Conservation (phyloP, 2,797 vertebrate species). For the Labeo calbasu region DNA sequence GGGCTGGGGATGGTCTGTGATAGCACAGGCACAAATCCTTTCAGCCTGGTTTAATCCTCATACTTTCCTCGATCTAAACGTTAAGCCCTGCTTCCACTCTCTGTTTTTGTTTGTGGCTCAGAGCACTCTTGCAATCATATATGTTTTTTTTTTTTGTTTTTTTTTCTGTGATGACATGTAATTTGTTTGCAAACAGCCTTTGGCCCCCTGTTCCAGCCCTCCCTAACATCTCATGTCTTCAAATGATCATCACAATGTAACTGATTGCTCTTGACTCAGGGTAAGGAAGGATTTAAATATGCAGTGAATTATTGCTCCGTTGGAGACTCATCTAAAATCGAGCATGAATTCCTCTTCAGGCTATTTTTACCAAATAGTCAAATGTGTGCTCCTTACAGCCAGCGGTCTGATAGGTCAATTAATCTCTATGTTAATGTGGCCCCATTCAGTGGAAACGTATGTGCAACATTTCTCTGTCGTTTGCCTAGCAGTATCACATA, state of each 20-base stretch:
- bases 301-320: slow-evolving; percentile 40
- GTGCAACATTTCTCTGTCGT: slow-evolving; percentile 7
- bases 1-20: background rate
- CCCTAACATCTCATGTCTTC: slow-evolving; percentile 17
- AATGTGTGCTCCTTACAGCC: slow-evolving; percentile 17
- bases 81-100: background rate
- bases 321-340: background rate
- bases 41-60: slow-evolving; percentile 34
- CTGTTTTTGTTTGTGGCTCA: slow-evolving; percentile 38
- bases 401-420: slow-evolving; percentile 40
- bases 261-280: slow-evolving; percentile 56
- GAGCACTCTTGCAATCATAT: slow-evolving; percentile 14
- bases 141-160: background rate
- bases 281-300: slow-evolving; percentile 49
- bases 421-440: slow-evolving; percentile 43
- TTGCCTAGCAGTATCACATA: slow-evolving; percentile 12
- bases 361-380: slow-evolving; percentile 34
- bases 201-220: slow-evolving; percentile 27
- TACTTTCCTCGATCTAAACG: slow-evolving; percentile 25
- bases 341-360: slow-evolving; percentile 9
- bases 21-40: slow-evolving; percentile 34
- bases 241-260: slow-evolving; percentile 46
- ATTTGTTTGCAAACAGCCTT: slow-evolving; percentile 29
- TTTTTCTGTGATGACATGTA: slow-evolving; percentile 17
- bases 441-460: slow-evolving; percentile 18